A percentile compares a stretch with the other conserved stretches of the same genome.
Evolutionary conservation across 1,140 invertebrate genomes (phyloP).

Genomic region (Neodiprion fabricii): DNA sequence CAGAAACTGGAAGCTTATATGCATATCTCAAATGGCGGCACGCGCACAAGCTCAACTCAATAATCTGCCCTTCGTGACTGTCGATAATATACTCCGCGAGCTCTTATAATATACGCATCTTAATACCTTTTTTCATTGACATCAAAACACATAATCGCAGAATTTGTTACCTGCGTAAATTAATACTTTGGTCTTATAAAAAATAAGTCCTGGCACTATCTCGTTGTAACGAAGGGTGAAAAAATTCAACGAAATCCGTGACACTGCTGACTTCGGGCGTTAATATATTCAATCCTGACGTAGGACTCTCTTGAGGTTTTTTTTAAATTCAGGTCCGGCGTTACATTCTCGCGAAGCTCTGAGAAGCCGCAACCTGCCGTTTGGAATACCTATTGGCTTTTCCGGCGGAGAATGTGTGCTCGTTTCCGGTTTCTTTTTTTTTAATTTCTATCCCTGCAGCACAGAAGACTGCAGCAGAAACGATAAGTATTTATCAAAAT

Average conservation of each 20-base stretch:
- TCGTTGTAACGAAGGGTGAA: no score
- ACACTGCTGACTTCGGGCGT: no score
- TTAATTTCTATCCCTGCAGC: background rate
- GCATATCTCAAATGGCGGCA: background rate
- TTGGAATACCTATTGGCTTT: background rate
- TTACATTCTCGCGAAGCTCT: background rate
- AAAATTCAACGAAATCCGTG: no score
- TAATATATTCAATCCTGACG: background rate
- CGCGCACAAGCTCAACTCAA: background rate
- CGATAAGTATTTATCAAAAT: background rate
- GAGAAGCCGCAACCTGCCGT: background rate
- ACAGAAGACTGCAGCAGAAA: background rate
- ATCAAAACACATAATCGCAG: no score
- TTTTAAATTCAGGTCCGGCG: background rate
- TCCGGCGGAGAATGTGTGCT: background rate
- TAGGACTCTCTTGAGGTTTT: background rate
- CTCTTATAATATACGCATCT: no score
- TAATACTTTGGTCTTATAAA: no score
- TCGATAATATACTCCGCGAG: background rate
- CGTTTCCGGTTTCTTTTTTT: background rate
- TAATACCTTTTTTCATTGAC: no score
- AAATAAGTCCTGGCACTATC: no score
- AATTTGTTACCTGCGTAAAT: no score
- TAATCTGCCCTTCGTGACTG: background rate
- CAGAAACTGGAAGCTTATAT: slow-evolving; percentile 4